Conservation (phyloP, 2,888 invertebrate genomes). For the Acanthoscelides obtectus region DNA sequence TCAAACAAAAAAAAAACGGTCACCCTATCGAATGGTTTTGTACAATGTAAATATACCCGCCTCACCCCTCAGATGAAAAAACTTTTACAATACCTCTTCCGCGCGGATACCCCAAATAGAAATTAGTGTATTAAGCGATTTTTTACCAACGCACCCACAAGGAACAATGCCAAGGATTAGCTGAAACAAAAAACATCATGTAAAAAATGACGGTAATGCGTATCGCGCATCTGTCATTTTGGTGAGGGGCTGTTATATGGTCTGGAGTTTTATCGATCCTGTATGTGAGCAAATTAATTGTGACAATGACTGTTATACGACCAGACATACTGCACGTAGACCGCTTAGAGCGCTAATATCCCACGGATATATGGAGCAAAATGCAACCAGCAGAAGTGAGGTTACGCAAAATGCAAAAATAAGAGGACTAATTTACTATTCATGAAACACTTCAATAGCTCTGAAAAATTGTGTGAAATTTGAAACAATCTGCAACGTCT, state of each 20-base stretch:
- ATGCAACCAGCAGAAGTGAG: too few species aligned
- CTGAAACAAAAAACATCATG: constrained; percentile 26
- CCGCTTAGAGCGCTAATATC: too few species aligned
- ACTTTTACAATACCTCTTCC: constrained; percentile 22
- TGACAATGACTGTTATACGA: too few species aligned
- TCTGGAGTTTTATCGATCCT: background rate
- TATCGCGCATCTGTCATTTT: constrained; percentile 4
- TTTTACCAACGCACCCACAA: constrained; percentile 24
- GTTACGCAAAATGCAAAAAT: too few species aligned
- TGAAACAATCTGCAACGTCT: too few species aligned
- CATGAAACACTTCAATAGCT: too few species aligned
- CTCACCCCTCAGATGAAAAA: background rate
- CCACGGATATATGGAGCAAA: too few species aligned
- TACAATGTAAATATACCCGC: background rate
- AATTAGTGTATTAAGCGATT: constrained; percentile 22
- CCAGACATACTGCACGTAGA: too few species aligned
- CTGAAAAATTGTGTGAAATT: too few species aligned
- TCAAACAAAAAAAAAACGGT: background rate
- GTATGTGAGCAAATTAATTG: background rate
- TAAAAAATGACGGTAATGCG: constrained; percentile 5
- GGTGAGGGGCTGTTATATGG: background rate
- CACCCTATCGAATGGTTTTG: background rate
- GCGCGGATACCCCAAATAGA: constrained; percentile 17
- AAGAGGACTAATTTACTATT: too few species aligned
- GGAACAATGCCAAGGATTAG: constrained; percentile 29